Percentiles rank a stretch among this genome's conserved stretches.
These are phyloP conservation scores for Myocastor coypus DNA, from an alignment of 2,113 vertebrate species.

Conservation along the genomic window DNA sequence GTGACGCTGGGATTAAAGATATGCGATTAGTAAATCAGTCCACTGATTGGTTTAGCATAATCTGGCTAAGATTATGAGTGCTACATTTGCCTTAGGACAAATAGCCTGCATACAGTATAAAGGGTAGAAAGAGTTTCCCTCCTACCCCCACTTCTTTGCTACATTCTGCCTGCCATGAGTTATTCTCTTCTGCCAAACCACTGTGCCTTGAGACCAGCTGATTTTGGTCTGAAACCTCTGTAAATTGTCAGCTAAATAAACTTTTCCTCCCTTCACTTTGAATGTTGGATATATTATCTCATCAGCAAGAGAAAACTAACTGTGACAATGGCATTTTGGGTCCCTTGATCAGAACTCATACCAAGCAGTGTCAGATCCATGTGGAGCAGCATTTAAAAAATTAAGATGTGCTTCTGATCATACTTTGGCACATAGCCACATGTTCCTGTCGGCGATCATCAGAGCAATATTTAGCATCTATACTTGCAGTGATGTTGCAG, in stretches of 20 bases:
- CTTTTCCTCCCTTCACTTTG: not conserved
- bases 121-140: not conserved
- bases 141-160: not conserved
- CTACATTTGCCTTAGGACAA: not conserved
- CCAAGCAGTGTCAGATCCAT: not conserved
- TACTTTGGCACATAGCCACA: not conserved
- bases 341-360: not conserved
- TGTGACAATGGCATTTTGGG: not conserved
- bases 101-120: not conserved
- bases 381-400: constrained; percentile 1
- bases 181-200: not conserved
- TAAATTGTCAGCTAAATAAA: not conserved
- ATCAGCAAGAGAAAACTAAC: not conserved
- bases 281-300: not conserved
- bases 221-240: not conserved
- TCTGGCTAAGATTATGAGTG: not conserved
- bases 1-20: not conserved
- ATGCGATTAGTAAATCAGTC: not conserved
- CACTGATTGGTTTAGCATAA: not conserved
- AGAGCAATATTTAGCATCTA: not conserved
- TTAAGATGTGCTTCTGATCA: not conserved
- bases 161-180: not conserved
- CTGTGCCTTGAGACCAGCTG: not conserved
- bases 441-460: not conserved
- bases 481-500: not conserved